Evolutionary conservation across 37 sponge, comb jelly and placozoan species (phyloP).

Genomic region (Spongilla lacustris): DNA sequence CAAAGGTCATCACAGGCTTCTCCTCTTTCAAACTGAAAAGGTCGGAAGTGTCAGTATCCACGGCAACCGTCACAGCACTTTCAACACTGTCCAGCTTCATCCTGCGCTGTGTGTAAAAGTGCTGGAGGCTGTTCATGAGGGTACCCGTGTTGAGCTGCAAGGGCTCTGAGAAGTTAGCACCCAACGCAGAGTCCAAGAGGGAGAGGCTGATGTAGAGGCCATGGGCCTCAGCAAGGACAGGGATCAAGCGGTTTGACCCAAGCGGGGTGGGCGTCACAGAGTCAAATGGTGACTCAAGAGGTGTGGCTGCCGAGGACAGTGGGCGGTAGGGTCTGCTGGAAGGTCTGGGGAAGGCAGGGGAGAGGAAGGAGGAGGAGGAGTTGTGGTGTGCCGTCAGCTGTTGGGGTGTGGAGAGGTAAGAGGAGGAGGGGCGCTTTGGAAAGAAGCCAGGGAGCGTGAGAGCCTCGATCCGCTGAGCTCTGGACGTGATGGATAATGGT

Average conservation of each 20-base stretch:
- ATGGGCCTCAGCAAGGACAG: conserved; percentile 74
- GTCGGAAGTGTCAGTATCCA: conserved; percentile 14
- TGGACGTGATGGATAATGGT: background rate
- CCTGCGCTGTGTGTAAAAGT: conserved; percentile 12
- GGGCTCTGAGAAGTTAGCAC: conserved; percentile 39
- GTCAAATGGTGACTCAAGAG: conserved; percentile 69
- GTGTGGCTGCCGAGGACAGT: conserved; percentile 48
- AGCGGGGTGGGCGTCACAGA: conserved; percentile 72
- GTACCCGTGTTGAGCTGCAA: conserved; percentile 20
- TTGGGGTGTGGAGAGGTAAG: conserved; percentile 3
- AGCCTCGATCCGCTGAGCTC: conserved; percentile 7
- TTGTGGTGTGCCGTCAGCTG: conserved; percentile 24
- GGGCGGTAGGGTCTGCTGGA: conserved; percentile 16
- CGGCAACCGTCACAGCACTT: background rate
- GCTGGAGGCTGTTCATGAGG: conserved; percentile 31
- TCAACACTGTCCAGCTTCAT: conserved; percentile 62
- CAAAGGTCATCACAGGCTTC: conserved; percentile 69
- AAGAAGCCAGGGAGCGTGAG: conserved; percentile 21
- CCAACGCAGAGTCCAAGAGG: conserved; percentile 65
- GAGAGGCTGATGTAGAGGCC: conserved; percentile 65
- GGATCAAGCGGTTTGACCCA: conserved; percentile 47
- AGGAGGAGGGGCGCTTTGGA: background rate
- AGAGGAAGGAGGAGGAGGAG: conserved; percentile 15
- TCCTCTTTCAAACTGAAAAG: conserved; percentile 44
- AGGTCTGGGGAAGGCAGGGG: conserved; percentile 48